Conservation (phyloP, 2,888 invertebrate genomes). For the Oxyscelio sp. region DNA sequence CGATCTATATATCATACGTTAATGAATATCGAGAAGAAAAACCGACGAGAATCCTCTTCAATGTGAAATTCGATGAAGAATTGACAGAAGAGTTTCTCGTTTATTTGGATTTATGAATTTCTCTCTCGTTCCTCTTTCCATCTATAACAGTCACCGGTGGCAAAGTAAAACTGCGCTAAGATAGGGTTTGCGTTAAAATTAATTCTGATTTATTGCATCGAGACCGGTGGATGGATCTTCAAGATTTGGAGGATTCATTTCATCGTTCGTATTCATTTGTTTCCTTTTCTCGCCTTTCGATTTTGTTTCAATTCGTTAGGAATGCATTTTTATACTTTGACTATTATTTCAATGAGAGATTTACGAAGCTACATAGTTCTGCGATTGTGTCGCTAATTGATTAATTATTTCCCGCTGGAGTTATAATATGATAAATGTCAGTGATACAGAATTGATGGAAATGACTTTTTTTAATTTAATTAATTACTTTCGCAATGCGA, state of each 20-base stretch:
- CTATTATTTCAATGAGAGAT: neutral
- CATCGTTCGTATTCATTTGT: conserved; percentile 39
- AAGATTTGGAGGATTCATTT: conserved; percentile 69
- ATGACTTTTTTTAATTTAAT: neutral
- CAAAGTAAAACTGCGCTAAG: conserved; percentile 79
- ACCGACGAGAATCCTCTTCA: conserved; percentile 68
- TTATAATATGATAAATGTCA: too few relatives aligned
- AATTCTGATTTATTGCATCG: conserved; percentile 83
- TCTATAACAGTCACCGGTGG: conserved; percentile 70
- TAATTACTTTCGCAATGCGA: neutral
- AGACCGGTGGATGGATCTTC: conserved; percentile 69
- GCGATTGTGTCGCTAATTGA: neutral
- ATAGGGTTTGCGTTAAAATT: conserved; percentile 82
- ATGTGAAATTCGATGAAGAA: conserved; percentile 72
- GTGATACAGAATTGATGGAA: neutral
- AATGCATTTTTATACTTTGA: conserved; percentile 39
- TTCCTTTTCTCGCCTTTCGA: conserved; percentile 21
- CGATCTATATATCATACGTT: conserved; percentile 70
- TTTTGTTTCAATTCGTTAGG: neutral
- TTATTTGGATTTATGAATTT: conserved; percentile 86
- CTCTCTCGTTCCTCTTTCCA: conserved; percentile 67
- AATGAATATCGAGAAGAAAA: conserved; percentile 74
- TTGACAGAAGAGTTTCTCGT: conserved; percentile 76
- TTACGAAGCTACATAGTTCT: neutral
- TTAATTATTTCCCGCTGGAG: neutral